Evolutionary conservation across 2,113 vertebrate genomes (phyloP), one percentile per base, ranked within the genome.

Genomic region (Empidonax traillii): DNA sequence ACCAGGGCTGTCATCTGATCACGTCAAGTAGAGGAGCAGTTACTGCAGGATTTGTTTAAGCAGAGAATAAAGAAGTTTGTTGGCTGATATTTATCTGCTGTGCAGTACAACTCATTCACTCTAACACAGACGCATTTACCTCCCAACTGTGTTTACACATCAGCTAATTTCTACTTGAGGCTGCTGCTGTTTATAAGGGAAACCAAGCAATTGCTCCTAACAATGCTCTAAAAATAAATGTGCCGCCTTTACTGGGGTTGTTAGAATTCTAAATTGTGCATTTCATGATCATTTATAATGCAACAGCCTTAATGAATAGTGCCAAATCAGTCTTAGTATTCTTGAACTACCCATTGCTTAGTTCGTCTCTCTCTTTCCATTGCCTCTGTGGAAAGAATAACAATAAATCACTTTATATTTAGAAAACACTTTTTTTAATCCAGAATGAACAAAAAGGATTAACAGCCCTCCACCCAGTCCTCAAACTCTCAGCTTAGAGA

Each of bases 171-270:
- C 86, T 87, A 53, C 92, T 95, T 94, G 78, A 0, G 28, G 86
- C 65, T 82, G 66, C 67, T 3, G 49, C 62, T 90, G 73, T 87
- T 94, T 67, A 37, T 71, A 59, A 82, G 72, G 53, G 78, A 75
- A 90, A 89, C 87, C 52, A 91, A 89, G 74, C 69, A 82, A 94
- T 96, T 88, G 66, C 82, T 89, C 73, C 85, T 74, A 95, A 87
- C 93, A 94, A 69, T 87, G 92, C 67, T 72, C 96, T 96, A 94
- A 96, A 97, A 97, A 97, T 94, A 95, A 95, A 95, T 90, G 90
- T 89, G 65, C 83, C 0, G 49, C 73, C 44, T 91, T 92, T 97
- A 72, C 44, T 63, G 66, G 63, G 79, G 69, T 85, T 12, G 5
- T 95, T 91, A 94, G 62, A 82, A 94, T 94, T 96, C 91, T 94